These are phyloP conservation scores for Hoplodrina blanda DNA, from an alignment of 2,888 invertebrate genomes.

Conservation along the genomic window DNA sequence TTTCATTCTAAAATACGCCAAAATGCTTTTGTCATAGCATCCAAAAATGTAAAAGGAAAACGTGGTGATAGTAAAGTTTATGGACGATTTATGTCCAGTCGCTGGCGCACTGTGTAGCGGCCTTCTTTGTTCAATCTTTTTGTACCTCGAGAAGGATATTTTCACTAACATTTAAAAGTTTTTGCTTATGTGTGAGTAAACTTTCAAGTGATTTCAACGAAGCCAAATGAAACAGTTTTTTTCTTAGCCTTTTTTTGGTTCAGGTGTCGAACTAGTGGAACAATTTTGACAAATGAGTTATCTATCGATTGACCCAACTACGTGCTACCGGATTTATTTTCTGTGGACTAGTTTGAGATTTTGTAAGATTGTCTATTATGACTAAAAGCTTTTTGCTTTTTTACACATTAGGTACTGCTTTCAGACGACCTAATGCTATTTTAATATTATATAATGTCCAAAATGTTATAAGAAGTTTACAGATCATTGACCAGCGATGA, in stretches of 20 bases:
- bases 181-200: conserved; percentile 31
- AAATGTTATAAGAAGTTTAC: conserved; percentile 67
- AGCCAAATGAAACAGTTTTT: conserved; percentile 31
- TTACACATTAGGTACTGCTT: background rate
- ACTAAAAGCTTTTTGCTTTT: conserved; percentile 17
- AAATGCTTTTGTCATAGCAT: conserved; percentile 60
- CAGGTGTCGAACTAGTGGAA: conserved; percentile 19
- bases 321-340: conserved; percentile 18
- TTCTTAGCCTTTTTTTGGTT: conserved; percentile 12
- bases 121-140: conserved; percentile 56
- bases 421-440: background rate
- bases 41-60: conserved; percentile 60
- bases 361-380: background rate
- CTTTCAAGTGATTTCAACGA: conserved; percentile 31
- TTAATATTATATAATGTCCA: conserved; percentile 6
- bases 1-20: conserved; percentile 54
- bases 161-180: conserved; percentile 45
- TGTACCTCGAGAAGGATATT: conserved; percentile 39
- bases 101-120: conserved; percentile 52
- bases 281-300: conserved; percentile 47
- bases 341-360: conserved; percentile 8
- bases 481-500: conserved; percentile 82
- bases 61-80: conserved; percentile 62
- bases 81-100: conserved; percentile 62
- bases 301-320: conserved; percentile 37